These are phyloP conservation scores for Chondrilla cf. caribensis DNA, from an alignment of 37 sponge, comb jelly and placozoan species.

Conservation along the genomic window DNA sequence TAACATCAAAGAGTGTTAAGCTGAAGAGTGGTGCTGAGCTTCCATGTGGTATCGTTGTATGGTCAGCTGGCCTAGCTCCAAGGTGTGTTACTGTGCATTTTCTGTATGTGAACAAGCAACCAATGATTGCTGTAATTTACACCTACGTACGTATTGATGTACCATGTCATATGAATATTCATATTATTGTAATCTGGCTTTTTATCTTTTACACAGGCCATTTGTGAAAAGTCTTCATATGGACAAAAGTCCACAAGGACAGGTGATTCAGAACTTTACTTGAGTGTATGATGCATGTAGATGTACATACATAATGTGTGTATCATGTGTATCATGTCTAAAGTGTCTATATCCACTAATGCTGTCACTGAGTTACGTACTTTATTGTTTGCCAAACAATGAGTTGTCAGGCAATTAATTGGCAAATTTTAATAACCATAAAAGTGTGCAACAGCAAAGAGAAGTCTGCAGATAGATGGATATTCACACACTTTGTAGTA, in stretches of 20 bases:
- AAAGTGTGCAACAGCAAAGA: too few species aligned
- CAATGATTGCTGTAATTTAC: background rate
- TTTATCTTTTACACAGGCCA: slow-evolving; percentile 38
- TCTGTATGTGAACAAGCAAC: background rate
- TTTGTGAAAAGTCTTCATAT: slow-evolving; percentile 47
- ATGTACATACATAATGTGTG: too few species aligned
- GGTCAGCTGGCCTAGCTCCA: slow-evolving; percentile 90
- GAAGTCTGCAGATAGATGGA: too few species aligned
- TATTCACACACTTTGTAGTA: too few species aligned
- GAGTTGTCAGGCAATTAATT: too few species aligned
- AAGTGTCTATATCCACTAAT: background rate
- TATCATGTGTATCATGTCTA: background rate
- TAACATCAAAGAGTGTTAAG: slow-evolving; percentile 34
- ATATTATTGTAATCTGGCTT: background rate
- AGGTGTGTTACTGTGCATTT: slow-evolving; percentile 35
- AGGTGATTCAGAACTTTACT: too few species aligned
- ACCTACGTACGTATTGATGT: background rate
- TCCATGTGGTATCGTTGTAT: slow-evolving; percentile 82
- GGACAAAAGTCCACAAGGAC: slow-evolving; percentile 61
- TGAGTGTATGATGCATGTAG: too few species aligned
- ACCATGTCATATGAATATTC: background rate
- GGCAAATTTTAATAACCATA: too few species aligned
- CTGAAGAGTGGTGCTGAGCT: slow-evolving; percentile 44
- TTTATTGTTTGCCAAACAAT: too few species aligned
- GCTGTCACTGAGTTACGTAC: background rate